Conservation (phyloP, 2,797 vertebrate genomes). For the Paramormyrops hopkinsi region DNA sequence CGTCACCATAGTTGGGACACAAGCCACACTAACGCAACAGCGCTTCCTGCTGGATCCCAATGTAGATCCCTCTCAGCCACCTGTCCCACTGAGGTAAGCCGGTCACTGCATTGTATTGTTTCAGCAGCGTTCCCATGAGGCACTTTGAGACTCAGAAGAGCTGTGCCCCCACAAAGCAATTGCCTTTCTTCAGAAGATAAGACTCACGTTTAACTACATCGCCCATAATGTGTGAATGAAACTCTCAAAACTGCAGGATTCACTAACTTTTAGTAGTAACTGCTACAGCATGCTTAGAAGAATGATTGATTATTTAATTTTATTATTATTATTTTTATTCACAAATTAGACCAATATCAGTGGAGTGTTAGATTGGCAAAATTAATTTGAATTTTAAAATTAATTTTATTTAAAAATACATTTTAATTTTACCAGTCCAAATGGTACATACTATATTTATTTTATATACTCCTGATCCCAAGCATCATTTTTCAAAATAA, state of each 20-base stretch:
- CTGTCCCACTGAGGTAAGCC: constrained; percentile 50
- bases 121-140: not conserved
- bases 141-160: not conserved
- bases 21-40: constrained; percentile 58
- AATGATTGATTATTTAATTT: not conserved
- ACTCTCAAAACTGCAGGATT: not conserved
- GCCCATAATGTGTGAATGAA: not conserved
- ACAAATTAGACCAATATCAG: not conserved
- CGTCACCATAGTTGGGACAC: constrained; percentile 41
- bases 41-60: constrained; percentile 82
- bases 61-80: constrained; percentile 59
- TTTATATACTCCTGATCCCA: not conserved
- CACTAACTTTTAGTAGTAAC: not conserved
- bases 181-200: not conserved
- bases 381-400: not conserved
- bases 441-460: not conserved
- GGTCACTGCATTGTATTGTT: not conserved
- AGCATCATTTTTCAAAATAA: not conserved
- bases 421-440: not conserved
- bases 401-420: too few species aligned
- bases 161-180: not conserved
- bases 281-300: not conserved
- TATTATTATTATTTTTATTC: not conserved
- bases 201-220: not conserved
- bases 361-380: not conserved